Percentiles rank a stretch among this genome's conserved stretches.
phyloP scores from a whole-genome alignment of 2,888 invertebrate species.

The Glaucopsyche alexis region DNA sequence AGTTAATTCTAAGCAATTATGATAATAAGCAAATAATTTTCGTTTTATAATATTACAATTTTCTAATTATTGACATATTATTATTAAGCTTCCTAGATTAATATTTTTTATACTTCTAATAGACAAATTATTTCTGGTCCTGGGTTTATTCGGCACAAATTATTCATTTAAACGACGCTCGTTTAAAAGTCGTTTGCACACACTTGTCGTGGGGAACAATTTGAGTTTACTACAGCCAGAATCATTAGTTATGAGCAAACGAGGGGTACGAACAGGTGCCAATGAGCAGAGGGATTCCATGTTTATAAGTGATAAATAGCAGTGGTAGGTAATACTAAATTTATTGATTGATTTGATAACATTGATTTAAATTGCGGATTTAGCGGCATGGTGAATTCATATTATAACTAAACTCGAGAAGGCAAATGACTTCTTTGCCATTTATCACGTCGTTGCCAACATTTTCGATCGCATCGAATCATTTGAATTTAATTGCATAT shows the following conservation, averaged over 20 bases:
- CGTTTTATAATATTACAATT: background rate
- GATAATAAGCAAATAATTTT: background rate
- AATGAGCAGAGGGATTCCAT: background rate
- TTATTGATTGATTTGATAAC: too few relatives aligned
- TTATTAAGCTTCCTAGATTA: background rate
- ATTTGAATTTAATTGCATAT: too few relatives aligned
- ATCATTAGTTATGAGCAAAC: conserved; percentile 8
- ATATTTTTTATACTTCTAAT: background rate
- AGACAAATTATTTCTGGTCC: background rate
- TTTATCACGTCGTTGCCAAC: too few relatives aligned
- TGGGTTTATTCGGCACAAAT: conserved; percentile 10
- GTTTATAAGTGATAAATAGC: background rate
- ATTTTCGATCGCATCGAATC: too few relatives aligned
- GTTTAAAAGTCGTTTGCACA: conserved; percentile 22
- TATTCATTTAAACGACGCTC: conserved; percentile 17
- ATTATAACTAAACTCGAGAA: too few relatives aligned
- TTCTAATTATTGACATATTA: background rate
- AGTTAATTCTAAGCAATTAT: too few relatives aligned
- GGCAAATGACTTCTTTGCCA: too few relatives aligned
- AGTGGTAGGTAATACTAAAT: background rate
- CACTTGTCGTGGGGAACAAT: background rate
- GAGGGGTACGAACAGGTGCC: background rate
- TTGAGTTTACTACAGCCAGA: background rate
- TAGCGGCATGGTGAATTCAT: too few relatives aligned
- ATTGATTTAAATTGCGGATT: too few relatives aligned